Conservation (phyloP, 1,140 invertebrate species). For the Dinoponera quadriceps region DNA sequence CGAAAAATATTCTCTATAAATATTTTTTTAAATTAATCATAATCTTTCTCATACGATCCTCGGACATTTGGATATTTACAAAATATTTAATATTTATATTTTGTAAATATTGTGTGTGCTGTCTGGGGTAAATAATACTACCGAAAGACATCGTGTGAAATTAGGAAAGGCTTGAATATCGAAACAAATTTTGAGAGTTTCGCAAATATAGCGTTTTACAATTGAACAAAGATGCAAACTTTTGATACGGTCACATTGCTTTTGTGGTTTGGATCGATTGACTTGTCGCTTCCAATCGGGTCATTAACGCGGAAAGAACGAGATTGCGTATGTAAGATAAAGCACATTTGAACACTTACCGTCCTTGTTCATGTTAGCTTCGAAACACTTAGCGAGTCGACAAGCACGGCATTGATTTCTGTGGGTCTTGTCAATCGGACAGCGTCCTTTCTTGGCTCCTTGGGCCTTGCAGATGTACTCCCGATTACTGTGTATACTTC, state of each 20-base stretch:
- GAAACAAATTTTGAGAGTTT: no score
- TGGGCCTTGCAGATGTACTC: conserved; percentile 98
- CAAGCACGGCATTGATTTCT: conserved; percentile 99
- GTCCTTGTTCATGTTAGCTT: conserved; percentile 99
- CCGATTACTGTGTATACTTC: conserved; percentile 97
- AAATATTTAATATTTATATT: no score
- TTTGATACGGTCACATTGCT: no score
- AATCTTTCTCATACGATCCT: no score
- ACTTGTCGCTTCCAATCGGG: background rate
- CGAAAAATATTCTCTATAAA: no score
- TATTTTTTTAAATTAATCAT: no score
- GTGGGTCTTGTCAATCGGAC: conserved; percentile 98
- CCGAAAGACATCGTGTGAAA: no score
- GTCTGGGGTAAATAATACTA: background rate
- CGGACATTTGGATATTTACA: no score
- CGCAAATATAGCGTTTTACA: no score
- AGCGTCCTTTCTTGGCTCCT: conserved; percentile 95
- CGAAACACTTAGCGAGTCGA: conserved; percentile 97
- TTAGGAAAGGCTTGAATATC: no score
- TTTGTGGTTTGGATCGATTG: no score
- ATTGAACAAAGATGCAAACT: no score
- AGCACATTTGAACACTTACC: conserved; percentile 89
- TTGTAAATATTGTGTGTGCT: background rate
- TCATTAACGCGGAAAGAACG: background rate
- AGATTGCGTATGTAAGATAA: background rate